phyloP scores from a whole-genome alignment of 2,888 invertebrate species.

The Pachydiplax longipennis region DNA sequence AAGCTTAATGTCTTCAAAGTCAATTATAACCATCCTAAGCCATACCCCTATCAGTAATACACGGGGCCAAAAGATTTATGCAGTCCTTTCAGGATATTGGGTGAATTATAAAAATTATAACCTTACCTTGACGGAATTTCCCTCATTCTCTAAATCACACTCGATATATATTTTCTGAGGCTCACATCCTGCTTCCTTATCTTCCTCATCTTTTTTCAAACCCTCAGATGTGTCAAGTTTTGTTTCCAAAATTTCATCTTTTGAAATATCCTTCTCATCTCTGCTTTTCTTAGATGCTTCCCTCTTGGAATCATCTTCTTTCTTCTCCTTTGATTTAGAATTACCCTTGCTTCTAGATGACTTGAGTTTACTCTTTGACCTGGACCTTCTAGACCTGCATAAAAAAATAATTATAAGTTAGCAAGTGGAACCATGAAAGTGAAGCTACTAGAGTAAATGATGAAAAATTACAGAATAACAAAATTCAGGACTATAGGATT shows the following conservation, averaged over 20 bases:
- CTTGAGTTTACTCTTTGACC: conserved; percentile 56
- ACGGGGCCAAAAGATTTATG: too few relatives aligned
- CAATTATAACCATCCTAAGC: too few relatives aligned
- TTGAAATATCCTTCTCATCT: conserved; percentile 44
- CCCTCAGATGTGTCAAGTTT: conserved; percentile 2
- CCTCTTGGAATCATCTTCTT: conserved; percentile 46
- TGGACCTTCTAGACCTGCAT: conserved; percentile 54
- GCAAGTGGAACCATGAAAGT: not conserved
- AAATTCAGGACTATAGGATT: too few relatives aligned
- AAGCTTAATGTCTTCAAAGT: too few relatives aligned
- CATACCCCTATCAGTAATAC: too few relatives aligned
- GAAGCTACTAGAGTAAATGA: not conserved
- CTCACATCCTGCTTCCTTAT: not conserved
- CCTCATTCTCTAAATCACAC: not conserved
- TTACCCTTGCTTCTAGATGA: conserved; percentile 58
- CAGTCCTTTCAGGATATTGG: too few relatives aligned
- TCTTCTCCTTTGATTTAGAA: conserved; percentile 56
- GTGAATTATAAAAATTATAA: too few relatives aligned
- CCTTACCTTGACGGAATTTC: not conserved
- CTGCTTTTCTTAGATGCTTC: conserved; percentile 35
- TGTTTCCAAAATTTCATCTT: not conserved
- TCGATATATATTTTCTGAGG: not conserved
- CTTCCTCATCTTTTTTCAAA: conserved; percentile 13
- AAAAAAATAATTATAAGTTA: not conserved
- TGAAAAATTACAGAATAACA: too few relatives aligned